Evolutionary conservation across 2,888 invertebrate genomes (phyloP), one percentile per base, ranked within the genome.

Genomic region (Flexamia atlantica): DNA sequence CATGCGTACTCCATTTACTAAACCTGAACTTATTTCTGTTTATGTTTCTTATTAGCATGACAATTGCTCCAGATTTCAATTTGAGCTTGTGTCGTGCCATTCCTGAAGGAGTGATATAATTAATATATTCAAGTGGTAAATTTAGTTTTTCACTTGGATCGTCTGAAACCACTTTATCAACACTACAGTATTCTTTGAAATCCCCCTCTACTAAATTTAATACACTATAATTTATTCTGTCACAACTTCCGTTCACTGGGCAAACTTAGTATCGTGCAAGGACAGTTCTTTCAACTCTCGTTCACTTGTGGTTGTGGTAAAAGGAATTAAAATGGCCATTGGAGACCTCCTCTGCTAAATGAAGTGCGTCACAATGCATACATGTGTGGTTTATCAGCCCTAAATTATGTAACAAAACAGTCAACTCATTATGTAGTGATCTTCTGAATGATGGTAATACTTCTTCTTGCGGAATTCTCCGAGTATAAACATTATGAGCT

Each of bases 301-400:
- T 83, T 70, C 17, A n/a, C 32, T 83, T 74, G 72, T 23, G 83
- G 83, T n/a, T 74, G 74, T 57, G 83, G 83, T 20, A 83, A n/a
- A 36, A 20, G 76, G 10, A 46, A 30, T 23, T 74, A 57, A 28
- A 30, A 82, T n/a, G 74, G 76, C 53, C 57, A 30, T 32, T 70
- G 10, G 53, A 36, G 17, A 72, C 32, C 36, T 82, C 82, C 9
- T 72, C 60, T 28, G 14, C 25, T 23, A 81, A 81, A n/a, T 81
- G 81, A 1, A 81, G 23, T 57, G 81, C 81, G 60, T 60, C 23
- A 81, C 81, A 81, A 36, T 81, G 81, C 30, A 60, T 81, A 60
- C 81, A 53, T 10, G 25, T 23, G 46, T 40, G 10, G 74, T 36
- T 74, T n/a, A 74, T 10, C 7, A 17, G 2, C 3, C 60, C 20